Evolutionary conservation across 1,140 invertebrate genomes (phyloP).

Genomic region (Drosophila lacertosa): DNA sequence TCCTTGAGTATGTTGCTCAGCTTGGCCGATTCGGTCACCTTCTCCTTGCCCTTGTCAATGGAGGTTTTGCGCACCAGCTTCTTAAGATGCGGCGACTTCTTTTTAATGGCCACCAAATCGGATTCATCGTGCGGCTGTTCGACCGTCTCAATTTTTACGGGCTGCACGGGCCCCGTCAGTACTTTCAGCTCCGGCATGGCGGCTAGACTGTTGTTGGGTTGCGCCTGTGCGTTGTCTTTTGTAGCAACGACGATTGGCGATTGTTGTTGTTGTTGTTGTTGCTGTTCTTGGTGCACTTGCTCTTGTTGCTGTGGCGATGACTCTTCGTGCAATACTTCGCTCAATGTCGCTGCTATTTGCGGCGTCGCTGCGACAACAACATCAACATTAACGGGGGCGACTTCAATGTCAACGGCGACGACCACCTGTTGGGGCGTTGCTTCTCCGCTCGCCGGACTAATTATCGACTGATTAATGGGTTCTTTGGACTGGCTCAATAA

Average conservation of each 20-base stretch:
- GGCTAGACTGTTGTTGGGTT: conserved; percentile 58
- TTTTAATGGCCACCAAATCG: conserved; percentile 48
- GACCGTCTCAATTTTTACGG: conserved; percentile 72
- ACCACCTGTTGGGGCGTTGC: conserved; percentile 65
- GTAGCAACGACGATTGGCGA: conserved; percentile 47
- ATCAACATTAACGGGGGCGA: conserved; percentile 37
- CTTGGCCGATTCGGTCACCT: conserved; percentile 31
- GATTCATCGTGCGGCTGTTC: conserved; percentile 58
- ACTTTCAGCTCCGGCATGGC: conserved; percentile 79
- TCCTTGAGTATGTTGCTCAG: conserved; percentile 66
- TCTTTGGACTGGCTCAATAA: conserved; percentile 62
- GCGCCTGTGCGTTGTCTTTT: conserved; percentile 67
- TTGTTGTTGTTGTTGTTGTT: conserved; percentile 30
- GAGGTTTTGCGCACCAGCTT: conserved; percentile 72
- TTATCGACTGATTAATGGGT: conserved; percentile 63
- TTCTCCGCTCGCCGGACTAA: conserved; percentile 33
- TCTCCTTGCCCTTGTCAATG: conserved; percentile 62
- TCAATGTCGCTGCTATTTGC: conserved; percentile 77
- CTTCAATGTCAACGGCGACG: conserved; percentile 66
- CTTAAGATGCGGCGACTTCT: conserved; percentile 55
- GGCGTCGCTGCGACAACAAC: conserved; percentile 41
- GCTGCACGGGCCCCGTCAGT: conserved; percentile 70
- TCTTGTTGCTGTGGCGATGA: conserved; percentile 56
- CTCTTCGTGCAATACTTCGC: conserved; percentile 59
- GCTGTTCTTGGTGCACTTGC: conserved; percentile 23